These are phyloP conservation scores for Ptychoptera contaminata DNA, from an alignment of 2,888 invertebrate genomes.

Conservation along the genomic window DNA sequence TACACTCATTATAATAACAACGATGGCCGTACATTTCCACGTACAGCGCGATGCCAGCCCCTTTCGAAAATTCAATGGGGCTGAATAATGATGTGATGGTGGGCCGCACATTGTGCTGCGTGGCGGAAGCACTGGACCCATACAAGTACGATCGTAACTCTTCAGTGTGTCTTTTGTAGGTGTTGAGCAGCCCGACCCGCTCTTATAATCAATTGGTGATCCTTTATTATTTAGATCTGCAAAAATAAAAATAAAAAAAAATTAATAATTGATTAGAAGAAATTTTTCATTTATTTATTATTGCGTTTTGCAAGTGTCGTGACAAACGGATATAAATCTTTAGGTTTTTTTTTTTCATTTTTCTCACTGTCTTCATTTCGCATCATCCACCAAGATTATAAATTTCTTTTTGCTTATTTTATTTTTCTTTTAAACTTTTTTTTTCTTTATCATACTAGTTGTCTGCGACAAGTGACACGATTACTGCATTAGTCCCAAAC, in stretches of 20 bases:
- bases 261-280: conserved; percentile 1
- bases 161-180: conserved; percentile 57
- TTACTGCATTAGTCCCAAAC: no score
- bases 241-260: conserved; percentile 20
- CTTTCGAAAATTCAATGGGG: conserved; percentile 76
- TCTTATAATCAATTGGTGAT: conserved; percentile 77
- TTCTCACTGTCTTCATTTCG: no score
- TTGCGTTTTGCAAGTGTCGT: background rate
- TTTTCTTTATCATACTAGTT: no score
- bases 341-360: no score
- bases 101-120: conserved; percentile 37
- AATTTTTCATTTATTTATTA: background rate
- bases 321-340: no score
- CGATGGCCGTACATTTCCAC: conserved; percentile 84
- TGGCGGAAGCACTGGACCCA: conserved; percentile 60
- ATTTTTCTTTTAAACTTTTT: no score
- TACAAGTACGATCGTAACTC: conserved; percentile 43
- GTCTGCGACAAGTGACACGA: no score
- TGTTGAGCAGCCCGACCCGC: conserved; percentile 71
- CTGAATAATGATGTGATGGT: conserved; percentile 58
- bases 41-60: conserved; percentile 73
- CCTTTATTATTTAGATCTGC: conserved; percentile 75
- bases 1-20: conserved; percentile 69
- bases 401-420: no score
- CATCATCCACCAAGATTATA: no score